These are phyloP conservation scores for Chionomys nivalis DNA, from an alignment of 2,113 vertebrate species.

Conservation along the genomic window DNA sequence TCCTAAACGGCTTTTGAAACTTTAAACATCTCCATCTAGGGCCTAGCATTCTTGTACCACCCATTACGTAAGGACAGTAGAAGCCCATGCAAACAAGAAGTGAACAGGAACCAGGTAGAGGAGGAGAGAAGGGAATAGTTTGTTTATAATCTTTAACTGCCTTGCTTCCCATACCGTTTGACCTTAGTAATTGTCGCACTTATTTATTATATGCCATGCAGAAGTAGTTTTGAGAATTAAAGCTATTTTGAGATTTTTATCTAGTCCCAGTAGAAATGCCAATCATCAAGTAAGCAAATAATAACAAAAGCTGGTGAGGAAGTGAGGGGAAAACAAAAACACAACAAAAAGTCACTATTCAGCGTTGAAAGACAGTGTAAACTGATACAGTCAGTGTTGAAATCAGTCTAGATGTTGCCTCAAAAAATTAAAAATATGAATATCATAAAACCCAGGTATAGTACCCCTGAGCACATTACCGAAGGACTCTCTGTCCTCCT, in stretches of 20 bases:
- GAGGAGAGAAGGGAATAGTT: not conserved
- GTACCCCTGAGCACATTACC: too few relatives aligned
- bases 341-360: not conserved
- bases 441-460: not conserved
- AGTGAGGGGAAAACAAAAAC: not conserved
- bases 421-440: not conserved
- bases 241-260: not conserved
- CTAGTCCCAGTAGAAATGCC: not conserved
- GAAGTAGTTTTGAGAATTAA: not conserved
- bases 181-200: not conserved
- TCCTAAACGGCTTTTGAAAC: not conserved
- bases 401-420: not conserved
- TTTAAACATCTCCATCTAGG: not conserved
- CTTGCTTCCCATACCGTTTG: not conserved
- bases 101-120: not conserved
- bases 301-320: not conserved
- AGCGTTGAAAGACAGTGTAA: not conserved
- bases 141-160: not conserved
- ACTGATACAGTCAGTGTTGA: not conserved
- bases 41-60: not conserved
- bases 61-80: not conserved
- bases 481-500: not conserved
- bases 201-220: not conserved
- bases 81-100: not conserved
- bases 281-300: not conserved